A percentile compares a stretch with the other conserved stretches of the same genome.
phyloP scores from a whole-genome alignment of 1,140 invertebrate genomes.

The Magallana gigas region DNA sequence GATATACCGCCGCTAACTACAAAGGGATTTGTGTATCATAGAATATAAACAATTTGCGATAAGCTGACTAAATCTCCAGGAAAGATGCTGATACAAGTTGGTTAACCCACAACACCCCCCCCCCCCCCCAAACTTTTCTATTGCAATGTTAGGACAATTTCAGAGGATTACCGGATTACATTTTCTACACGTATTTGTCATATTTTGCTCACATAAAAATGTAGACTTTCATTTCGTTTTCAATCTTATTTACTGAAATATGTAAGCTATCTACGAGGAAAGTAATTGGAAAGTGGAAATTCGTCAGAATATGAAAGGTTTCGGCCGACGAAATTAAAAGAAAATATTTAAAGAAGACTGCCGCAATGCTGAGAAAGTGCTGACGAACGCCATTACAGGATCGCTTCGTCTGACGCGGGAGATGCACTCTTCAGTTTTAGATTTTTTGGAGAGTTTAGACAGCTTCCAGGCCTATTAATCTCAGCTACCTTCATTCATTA shows the following conservation, averaged over 20 bases:
- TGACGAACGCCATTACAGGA: not conserved
- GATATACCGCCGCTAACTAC: slow-evolving; percentile 6
- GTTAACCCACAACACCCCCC: slow-evolving; percentile 4
- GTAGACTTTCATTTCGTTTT: too few species aligned
- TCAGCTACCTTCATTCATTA: slow-evolving; percentile 13
- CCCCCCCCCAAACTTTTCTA: not conserved
- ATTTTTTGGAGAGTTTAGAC: not conserved
- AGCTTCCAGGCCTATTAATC: slow-evolving; percentile 9
- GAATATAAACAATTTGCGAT: slow-evolving; percentile 24
- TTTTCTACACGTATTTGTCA: too few species aligned
- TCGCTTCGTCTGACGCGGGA: not conserved
- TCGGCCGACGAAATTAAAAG: slow-evolving; percentile 19
- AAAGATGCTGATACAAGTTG: not conserved
- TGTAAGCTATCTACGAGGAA: too few species aligned
- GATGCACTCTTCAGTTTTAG: slow-evolving; percentile 1
- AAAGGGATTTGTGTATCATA: slow-evolving; percentile 20
- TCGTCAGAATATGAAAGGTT: not conserved
- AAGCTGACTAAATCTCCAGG: slow-evolving; percentile 2
- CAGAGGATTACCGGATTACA: too few species aligned
- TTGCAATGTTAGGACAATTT: too few species aligned
- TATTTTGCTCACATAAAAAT: too few species aligned
- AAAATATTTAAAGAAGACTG: slow-evolving; percentile 32
- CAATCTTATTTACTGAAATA: too few species aligned
- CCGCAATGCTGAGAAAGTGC: not conserved
- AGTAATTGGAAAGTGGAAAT: too few species aligned